Base-by-base conservation (phyloP, 2,888 invertebrate genomes). In the Neelides folsomi region DNA sequence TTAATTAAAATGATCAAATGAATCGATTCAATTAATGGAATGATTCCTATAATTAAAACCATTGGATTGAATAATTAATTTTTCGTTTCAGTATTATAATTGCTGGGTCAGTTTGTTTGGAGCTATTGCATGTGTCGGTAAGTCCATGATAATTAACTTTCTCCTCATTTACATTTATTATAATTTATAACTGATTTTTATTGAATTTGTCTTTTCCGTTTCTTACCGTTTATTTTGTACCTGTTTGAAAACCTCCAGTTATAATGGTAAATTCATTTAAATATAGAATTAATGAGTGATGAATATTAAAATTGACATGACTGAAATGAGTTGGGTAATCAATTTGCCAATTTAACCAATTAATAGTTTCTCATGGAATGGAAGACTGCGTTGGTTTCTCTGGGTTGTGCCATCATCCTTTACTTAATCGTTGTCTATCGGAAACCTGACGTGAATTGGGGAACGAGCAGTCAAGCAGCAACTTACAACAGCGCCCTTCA, bases 401-500 rank as follows among this genome's bases (percentile, higher is more conserved):
- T 75, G 55, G 69, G 68, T 52, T 63, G 71, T 49, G 68, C 72
- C 38, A 55, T 69, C 18, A 69, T 68, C 18, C 68, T 78, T 27
- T 77, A 75, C 66, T 65, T 74, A 48, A 76, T 73, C 65, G 70
- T 79, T 13, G 70, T 72, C 50, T 72, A 76, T 62, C 67, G 74
- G 36, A 77, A 77, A 65, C 77, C 77, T 64, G 76, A 77, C 66
- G 74, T 77, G 9, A 78, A 78, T 66, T 78, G 78, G 78, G 78
- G 78, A 8, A 75, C 76, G 1, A 75, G 76, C 1, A 73, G 74
- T 1, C 77, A 77, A 65, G 77, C 77, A 8, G 76, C 78, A 66
- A 72, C 71, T 12, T 78, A 77, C 66, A 72, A 72, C 51, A 69
- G 70, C 53, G 77, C 77, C n/a, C 67, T 79, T 9, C 68, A 70